phyloP scores from a whole-genome alignment of 2,888 invertebrate species.

The Acanthococcus lagerstroemiae region DNA sequence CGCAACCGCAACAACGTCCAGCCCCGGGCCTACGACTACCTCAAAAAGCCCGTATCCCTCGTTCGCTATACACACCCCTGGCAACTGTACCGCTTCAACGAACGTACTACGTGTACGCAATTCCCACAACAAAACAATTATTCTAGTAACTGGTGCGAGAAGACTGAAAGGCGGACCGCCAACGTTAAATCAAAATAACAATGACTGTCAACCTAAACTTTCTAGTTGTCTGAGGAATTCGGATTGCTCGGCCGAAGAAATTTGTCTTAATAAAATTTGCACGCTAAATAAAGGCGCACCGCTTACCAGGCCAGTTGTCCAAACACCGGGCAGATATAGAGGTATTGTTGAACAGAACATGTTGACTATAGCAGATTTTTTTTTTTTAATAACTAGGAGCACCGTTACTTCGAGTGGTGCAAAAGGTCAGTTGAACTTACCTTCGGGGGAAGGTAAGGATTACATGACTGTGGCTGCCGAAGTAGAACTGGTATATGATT shows the following conservation, averaged over 20 bases:
- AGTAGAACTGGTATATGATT: too few relatives aligned
- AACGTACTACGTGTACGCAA: slow-evolving; percentile 2
- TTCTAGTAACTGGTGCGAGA: neutral
- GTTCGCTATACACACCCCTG: too few relatives aligned
- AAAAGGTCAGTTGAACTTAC: too few relatives aligned
- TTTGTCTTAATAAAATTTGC: slow-evolving; percentile 43
- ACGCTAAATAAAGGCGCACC: slow-evolving; percentile 58
- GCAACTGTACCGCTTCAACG: slow-evolving; percentile 8
- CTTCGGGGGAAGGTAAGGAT: too few relatives aligned
- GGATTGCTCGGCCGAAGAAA: slow-evolving; percentile 15
- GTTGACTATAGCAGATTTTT: neutral
- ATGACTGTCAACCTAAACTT: neutral
- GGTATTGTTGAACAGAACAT: slow-evolving; percentile 11
- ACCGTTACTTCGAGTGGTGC: too few relatives aligned
- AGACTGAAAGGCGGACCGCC: neutral
- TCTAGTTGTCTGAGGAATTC: slow-evolving; percentile 22
- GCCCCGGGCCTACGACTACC: too few relatives aligned
- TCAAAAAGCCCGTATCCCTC: too few relatives aligned
- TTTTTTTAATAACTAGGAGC: too few relatives aligned
- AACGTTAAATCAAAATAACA: neutral
- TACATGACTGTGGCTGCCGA: too few relatives aligned
- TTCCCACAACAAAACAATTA: slow-evolving; percentile 3
- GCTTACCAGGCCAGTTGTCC: slow-evolving; percentile 41
- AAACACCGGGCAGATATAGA: slow-evolving; percentile 17
- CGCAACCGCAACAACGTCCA: too few relatives aligned